Percentiles rank a stretch among this genome's conserved stretches.
These are phyloP conservation scores for Naso thynnoides DNA, from an alignment of 2,797 vertebrate species.

Conservation along the genomic window DNA sequence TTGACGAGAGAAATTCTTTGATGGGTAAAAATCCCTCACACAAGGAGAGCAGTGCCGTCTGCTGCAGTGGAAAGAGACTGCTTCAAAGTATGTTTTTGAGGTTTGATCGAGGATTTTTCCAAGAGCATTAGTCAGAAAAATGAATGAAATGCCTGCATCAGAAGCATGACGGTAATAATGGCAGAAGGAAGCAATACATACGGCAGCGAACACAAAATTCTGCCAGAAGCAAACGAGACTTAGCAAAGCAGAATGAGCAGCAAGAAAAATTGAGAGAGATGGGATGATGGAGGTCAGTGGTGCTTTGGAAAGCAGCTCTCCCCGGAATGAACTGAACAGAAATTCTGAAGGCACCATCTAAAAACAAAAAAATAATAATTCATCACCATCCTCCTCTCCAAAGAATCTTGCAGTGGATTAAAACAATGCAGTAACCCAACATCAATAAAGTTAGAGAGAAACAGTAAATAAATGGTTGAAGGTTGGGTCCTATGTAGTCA, in stretches of 20 bases:
- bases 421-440: slow-evolving; percentile 73
- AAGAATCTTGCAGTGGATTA: slow-evolving; percentile 64
- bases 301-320: slow-evolving; percentile 7
- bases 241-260: slow-evolving; percentile 25
- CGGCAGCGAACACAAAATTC: slow-evolving; percentile 51
- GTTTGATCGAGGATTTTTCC: slow-evolving; percentile 14
- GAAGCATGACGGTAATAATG: slow-evolving; percentile 37
- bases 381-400: too few species aligned
- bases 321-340: slow-evolving; percentile 27
- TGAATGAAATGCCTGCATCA: slow-evolving; percentile 37
- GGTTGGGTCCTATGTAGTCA: slow-evolving; percentile 47
- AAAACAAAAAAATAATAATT: slow-evolving; percentile 67
- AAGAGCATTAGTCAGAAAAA: slow-evolving; percentile 39
- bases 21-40: slow-evolving; percentile 16
- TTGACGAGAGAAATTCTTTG: not conserved
- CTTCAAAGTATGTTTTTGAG: slow-evolving; percentile 43
- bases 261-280: slow-evolving; percentile 2
- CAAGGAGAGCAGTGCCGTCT: not conserved
- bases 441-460: slow-evolving; percentile 42
- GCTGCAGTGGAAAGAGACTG: slow-evolving; percentile 7
- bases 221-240: slow-evolving; percentile 42
- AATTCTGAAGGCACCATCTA: slow-evolving; percentile 43
- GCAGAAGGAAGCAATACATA: slow-evolving; percentile 42
- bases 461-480: slow-evolving; percentile 26
- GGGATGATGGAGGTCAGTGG: not conserved